Evolutionary conservation across 1,140 invertebrate species (phyloP).

Genomic region (Phymastichus coffea): DNA sequence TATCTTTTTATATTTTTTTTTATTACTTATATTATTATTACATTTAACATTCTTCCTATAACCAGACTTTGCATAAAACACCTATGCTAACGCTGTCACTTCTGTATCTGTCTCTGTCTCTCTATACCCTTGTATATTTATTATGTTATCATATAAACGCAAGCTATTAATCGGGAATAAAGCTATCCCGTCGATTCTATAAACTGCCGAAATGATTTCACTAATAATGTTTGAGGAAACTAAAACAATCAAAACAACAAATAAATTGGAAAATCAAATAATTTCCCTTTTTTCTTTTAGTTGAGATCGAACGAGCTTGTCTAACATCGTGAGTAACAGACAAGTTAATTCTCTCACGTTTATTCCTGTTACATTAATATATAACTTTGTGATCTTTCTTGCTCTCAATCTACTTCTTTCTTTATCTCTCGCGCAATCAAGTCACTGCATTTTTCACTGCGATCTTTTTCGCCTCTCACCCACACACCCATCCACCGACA

Average conservation of each 20-base stretch:
- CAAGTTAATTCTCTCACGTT: background rate
- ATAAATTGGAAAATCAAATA: too few species aligned
- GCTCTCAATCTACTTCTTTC: slow-evolving; percentile 29
- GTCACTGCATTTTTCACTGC: slow-evolving; percentile 27
- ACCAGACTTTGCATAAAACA: slow-evolving; percentile 18
- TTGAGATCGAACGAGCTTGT: slow-evolving; percentile 24
- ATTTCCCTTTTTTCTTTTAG: slow-evolving; percentile 16
- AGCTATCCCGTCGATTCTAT: too few species aligned
- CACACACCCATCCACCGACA: too few species aligned
- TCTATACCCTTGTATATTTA: slow-evolving; percentile 7
- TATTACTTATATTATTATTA: slow-evolving; percentile 1
- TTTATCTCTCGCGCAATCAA: slow-evolving; percentile 29
- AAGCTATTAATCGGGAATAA: too few species aligned
- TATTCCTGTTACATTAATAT: background rate
- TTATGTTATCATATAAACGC: too few species aligned
- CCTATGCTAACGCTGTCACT: slow-evolving; percentile 22
- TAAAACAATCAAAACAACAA: too few species aligned
- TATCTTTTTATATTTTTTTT: background rate
- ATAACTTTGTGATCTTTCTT: background rate
- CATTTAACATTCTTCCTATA: too few species aligned
- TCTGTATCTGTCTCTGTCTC: slow-evolving; percentile 19
- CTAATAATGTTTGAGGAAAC: too few species aligned
- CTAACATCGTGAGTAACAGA: slow-evolving; percentile 23
- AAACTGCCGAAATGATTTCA: too few species aligned
- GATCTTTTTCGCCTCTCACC: slow-evolving; percentile 6